Conservation (phyloP, 1,140 invertebrate genomes). For the Eriocheir sinensis region DNA sequence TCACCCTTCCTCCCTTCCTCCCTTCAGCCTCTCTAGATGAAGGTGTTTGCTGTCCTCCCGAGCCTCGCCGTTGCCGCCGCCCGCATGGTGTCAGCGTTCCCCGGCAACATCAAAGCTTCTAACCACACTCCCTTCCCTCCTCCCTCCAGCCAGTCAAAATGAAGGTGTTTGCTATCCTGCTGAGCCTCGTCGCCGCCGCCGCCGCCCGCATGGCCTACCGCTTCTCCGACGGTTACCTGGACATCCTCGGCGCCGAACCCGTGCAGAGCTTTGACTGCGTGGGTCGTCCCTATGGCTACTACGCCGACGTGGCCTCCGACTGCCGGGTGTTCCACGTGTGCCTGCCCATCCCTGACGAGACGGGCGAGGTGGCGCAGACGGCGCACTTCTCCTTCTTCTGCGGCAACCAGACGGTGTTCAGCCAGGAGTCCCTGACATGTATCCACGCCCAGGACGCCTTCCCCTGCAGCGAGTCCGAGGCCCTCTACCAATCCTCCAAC, state of each 20-base stretch:
- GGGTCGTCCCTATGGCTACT: conserved; percentile 32
- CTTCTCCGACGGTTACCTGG: background rate
- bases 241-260: background rate
- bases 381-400: conserved; percentile 48
- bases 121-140: conserved; percentile 13
- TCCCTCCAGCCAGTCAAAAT: background rate
- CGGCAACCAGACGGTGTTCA: conserved; percentile 41
- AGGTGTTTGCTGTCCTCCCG: background rate
- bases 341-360: conserved; percentile 3
- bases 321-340: conserved; percentile 49
- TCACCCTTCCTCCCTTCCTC: too few species aligned
- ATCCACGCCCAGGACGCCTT: conserved; percentile 19
- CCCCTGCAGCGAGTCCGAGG: conserved; percentile 26
- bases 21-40: background rate
- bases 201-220: conserved; percentile 55
- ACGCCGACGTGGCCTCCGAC: conserved; percentile 10
- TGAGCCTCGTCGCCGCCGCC: background rate
- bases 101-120: too few species aligned
- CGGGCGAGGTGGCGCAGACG: background rate
- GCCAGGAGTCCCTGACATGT: conserved; percentile 53
- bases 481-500: conserved; percentile 43
- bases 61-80: background rate
- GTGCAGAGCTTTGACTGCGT: conserved; percentile 32
- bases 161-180: background rate
- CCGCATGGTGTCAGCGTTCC: conserved; percentile 19